Percentiles rank a stretch among this genome's conserved stretches.
phyloP scores from a whole-genome alignment of 2,888 invertebrate genomes.

The Cecidostiba fungosa region DNA sequence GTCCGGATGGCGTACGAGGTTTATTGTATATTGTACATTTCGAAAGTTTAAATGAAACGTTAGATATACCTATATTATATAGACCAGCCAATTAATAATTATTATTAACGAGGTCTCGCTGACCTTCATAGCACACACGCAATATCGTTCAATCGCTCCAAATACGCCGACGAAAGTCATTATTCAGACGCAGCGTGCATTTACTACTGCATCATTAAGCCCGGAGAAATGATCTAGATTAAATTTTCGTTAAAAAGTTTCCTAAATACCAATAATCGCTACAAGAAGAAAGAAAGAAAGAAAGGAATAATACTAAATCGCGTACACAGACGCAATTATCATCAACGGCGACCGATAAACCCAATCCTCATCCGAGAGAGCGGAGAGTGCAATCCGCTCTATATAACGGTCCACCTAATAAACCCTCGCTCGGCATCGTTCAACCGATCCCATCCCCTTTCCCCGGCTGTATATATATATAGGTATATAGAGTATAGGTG shows the following conservation, averaged over 20 bases:
- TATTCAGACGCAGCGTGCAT: not conserved
- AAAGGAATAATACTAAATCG: not conserved
- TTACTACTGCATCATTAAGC: not conserved
- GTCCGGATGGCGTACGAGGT: not conserved
- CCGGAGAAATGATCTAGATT: not conserved
- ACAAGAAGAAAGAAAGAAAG: not conserved
- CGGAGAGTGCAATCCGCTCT: slow-evolving; percentile 3
- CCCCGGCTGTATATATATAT: not conserved
- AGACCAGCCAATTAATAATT: not conserved
- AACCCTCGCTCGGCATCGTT: slow-evolving; percentile 22
- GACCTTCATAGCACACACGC: not conserved
- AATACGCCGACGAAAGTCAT: not conserved
- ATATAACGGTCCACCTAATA: slow-evolving; percentile 52
- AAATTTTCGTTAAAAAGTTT: not conserved
- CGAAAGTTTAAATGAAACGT: not conserved
- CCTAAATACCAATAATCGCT: too few species aligned
- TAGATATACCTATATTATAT: not conserved
- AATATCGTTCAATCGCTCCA: not conserved
- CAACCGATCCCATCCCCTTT: slow-evolving; percentile 16
- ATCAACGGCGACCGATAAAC: slow-evolving; percentile 12
- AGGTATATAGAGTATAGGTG: not conserved
- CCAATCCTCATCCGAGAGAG: not conserved
- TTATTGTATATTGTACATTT: not conserved
- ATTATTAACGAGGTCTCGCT: not conserved
- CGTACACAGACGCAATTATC: not conserved